Percentiles rank a stretch among this genome's conserved stretches.
Conservation (phyloP, 2,797 vertebrate genomes). For the Periparus ater region DNA sequence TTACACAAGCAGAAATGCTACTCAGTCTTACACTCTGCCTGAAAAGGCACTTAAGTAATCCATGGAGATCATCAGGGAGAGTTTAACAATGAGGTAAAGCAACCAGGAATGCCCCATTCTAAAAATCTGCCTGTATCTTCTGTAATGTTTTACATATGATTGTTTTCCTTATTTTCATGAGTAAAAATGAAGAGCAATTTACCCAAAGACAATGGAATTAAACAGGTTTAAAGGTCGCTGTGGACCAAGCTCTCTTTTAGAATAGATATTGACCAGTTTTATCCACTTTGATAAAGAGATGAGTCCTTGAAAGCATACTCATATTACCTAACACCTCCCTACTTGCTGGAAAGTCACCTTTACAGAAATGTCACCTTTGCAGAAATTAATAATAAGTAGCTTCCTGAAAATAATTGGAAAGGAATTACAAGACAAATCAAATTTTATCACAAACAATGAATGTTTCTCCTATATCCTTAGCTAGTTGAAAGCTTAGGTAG, state of each 20-base stretch:
- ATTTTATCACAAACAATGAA: background rate
- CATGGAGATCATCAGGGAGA: conserved; percentile 45
- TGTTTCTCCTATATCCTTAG: background rate
- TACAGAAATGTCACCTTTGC: background rate
- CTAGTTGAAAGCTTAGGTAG: background rate
- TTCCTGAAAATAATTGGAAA: background rate
- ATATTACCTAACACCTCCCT: background rate
- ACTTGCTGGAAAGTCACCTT: conserved; percentile 3
- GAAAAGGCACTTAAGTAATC: conserved; percentile 17
- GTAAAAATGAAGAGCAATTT: background rate
- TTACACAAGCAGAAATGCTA: conserved; percentile 17
- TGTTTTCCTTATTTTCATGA: conserved; percentile 12
- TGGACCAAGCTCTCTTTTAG: background rate
- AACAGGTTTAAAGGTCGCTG: background rate
- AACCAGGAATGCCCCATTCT: background rate
- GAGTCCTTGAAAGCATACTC: background rate
- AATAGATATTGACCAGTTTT: background rate
- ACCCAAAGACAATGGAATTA: background rate
- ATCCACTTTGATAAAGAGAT: background rate
- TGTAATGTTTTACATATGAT: conserved; percentile 26
- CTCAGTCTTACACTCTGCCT: conserved; percentile 32
- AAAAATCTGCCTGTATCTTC: background rate
- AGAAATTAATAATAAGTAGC: background rate
- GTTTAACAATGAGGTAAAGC: conserved; percentile 40
- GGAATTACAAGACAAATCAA: background rate